Percentiles rank a stretch among this genome's conserved stretches.
These are phyloP conservation scores for Rhodophaea formosa DNA, from an alignment of 2,888 invertebrate genomes.

Conservation along the genomic window DNA sequence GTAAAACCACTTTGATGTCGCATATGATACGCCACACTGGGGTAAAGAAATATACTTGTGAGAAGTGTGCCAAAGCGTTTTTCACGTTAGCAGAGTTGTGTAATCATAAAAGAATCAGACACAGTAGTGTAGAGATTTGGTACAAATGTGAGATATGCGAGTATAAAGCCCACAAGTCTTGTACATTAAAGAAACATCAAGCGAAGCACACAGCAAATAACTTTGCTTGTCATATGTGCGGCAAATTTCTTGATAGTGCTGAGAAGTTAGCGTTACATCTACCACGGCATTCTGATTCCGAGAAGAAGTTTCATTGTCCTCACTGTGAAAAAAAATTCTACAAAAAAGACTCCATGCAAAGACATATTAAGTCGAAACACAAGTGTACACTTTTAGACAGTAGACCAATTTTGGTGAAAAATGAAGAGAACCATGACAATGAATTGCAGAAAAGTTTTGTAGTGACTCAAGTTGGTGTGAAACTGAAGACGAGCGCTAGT, in stretches of 20 bases:
- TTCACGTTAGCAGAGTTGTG: conserved; percentile 54
- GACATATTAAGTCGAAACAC: conserved; percentile 37
- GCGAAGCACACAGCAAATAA: conserved; percentile 48
- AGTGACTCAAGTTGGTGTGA: background rate
- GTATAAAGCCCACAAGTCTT: conserved; percentile 40
- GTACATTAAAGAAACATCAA: conserved; percentile 45
- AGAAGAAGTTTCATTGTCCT: conserved; percentile 50
- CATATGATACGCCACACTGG: conserved; percentile 61
- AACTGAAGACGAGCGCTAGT: background rate
- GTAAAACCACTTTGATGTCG: conserved; percentile 31
- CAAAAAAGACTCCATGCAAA: conserved; percentile 38
- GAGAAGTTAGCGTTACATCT: conserved; percentile 50
- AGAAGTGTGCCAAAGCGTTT: conserved; percentile 57
- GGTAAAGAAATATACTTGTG: conserved; percentile 55
- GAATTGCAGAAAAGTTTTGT: background rate
- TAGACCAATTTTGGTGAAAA: conserved; percentile 29
- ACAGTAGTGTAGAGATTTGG: conserved; percentile 39
- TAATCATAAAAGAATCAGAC: conserved; percentile 51
- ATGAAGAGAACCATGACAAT: conserved; percentile 13
- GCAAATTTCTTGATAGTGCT: conserved; percentile 48
- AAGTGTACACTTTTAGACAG: conserved; percentile 29
- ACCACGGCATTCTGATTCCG: conserved; percentile 46
- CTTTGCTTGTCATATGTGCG: conserved; percentile 53
- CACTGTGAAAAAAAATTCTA: conserved; percentile 52
- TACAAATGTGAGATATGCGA: conserved; percentile 55